Evolutionary conservation across 1,140 invertebrate genomes (phyloP), one percentile per base, ranked within the genome.

Genomic region (Samia ricini): DNA sequence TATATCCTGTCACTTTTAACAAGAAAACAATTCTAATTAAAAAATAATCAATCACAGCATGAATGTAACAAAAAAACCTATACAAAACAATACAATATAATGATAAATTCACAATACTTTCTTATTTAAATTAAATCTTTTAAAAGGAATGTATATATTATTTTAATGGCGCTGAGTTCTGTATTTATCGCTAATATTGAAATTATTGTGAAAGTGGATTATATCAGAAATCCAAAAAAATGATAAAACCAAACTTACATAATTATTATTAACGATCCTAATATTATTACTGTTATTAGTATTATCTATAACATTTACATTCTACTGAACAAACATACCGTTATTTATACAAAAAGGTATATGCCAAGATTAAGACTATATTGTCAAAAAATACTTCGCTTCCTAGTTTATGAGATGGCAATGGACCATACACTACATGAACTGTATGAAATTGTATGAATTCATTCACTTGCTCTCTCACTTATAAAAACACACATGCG

Each of bases 1-100:
- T 83, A 86, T 70, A 72, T 68, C 77, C 80, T 77, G 64, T 82
- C 81, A 74, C 77, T 66, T 72, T 82, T 83, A 86, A 68, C 18
- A 58, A 61, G 74, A 71, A 72, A 42, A 70, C 19, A 42, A 42
- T 42, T 15, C 4, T 42, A 42, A 42, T 42, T 4, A 1, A 42
- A 22, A 60, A 19, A n/a, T 54, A 60, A 52, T 26, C 50, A 59
- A 65, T 42, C 15, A 60, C 33, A 36, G 67, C 63, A 65, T 58
- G 60, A 42, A 23, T 42, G 50, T 60, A 68, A 64, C 19, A 42
- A 12, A 3, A 29, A 55, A 59, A 57, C 21, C 42, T 42, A 66
- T 21, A 7, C 18, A 61, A 26, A 60, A 20, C 19, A 42, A 50
- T 63, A 24, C 51, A 55, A 22, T 12, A 12, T 42, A 12, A n/a